Conservation (phyloP, 2,113 vertebrate species). For the Scartelaos histophorus region DNA sequence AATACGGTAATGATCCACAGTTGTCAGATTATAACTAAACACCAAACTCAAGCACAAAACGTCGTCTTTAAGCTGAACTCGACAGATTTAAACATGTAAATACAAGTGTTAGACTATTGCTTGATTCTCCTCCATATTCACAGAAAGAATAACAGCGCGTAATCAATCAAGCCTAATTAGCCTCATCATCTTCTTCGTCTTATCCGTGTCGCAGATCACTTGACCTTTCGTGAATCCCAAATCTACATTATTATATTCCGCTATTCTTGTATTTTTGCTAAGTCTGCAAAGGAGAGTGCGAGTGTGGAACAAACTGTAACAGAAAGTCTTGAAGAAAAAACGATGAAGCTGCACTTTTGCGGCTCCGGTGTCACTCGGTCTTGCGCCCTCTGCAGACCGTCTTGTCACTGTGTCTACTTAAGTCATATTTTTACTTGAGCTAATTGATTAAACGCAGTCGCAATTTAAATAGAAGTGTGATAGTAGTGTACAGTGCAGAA, state of each 20-base stretch:
- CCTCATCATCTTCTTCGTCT: background rate
- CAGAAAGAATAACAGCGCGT: background rate
- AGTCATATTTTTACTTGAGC: too few species aligned
- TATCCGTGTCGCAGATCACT: background rate
- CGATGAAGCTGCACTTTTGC: conserved; percentile 20
- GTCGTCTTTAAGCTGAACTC: too few species aligned
- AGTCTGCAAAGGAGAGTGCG: background rate
- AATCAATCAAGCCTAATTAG: background rate
- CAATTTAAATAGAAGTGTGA: too few species aligned
- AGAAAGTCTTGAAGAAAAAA: conserved; percentile 23
- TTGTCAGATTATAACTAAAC: too few species aligned
- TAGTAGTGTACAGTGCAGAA: too few species aligned
- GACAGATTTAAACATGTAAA: too few species aligned
- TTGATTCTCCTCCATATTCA: background rate
- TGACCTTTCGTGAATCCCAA: background rate
- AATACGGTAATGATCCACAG: too few species aligned
- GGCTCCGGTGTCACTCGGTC: conserved; percentile 12
- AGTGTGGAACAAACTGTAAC: conserved; percentile 3
- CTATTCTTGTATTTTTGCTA: background rate
- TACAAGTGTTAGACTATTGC: background rate
- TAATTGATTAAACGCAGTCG: too few species aligned
- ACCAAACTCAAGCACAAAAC: too few species aligned
- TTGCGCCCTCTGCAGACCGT: conserved; percentile 20
- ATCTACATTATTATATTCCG: background rate
- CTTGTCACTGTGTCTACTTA: too few species aligned